Percentiles rank a stretch among this genome's conserved stretches.
phyloP scores from a whole-genome alignment of 1,140 invertebrate genomes.

The Cydia strobilella region DNA sequence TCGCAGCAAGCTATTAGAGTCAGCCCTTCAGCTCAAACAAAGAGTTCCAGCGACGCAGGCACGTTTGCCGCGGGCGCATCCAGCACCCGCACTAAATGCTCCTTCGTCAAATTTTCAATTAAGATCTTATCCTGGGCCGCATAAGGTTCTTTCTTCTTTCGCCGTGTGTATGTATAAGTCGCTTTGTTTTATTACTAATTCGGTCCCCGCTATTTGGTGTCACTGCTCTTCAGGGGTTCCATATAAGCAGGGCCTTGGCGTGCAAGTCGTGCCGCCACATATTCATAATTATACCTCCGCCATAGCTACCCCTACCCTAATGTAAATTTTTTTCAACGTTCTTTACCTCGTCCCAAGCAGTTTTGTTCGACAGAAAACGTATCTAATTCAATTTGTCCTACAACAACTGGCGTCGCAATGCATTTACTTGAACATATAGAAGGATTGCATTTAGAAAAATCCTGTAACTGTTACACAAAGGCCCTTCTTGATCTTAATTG shows the following conservation, averaged over 20 bases:
- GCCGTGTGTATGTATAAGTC: conserved; percentile 52
- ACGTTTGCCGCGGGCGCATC: conserved; percentile 61
- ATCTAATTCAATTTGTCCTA: conserved; percentile 25
- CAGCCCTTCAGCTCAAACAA: conserved; percentile 77
- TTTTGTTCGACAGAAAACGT: conserved; percentile 21
- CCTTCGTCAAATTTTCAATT: conserved; percentile 53
- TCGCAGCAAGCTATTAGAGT: conserved; percentile 77
- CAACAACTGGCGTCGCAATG: conserved; percentile 4
- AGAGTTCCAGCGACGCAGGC: conserved; percentile 69
- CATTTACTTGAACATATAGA: conserved; percentile 23
- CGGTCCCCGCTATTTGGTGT: conserved; percentile 75
- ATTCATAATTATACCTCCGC: neutral
- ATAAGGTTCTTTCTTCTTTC: conserved; percentile 60
- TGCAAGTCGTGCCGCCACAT: conserved; percentile 42
- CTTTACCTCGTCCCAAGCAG: neutral
- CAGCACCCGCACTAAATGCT: conserved; percentile 54
- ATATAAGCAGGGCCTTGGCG: conserved; percentile 55
- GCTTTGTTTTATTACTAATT: conserved; percentile 71
- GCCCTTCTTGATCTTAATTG: neutral
- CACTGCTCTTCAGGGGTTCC: conserved; percentile 67
- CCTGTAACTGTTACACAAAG: neutral
- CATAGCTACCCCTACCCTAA: neutral
- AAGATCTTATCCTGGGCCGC: conserved; percentile 58
- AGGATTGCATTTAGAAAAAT: conserved; percentile 17
- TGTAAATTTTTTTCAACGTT: neutral